Base-by-base conservation (phyloP, 2,113 vertebrate species). In the Lethenteron reissneri region DNA sequence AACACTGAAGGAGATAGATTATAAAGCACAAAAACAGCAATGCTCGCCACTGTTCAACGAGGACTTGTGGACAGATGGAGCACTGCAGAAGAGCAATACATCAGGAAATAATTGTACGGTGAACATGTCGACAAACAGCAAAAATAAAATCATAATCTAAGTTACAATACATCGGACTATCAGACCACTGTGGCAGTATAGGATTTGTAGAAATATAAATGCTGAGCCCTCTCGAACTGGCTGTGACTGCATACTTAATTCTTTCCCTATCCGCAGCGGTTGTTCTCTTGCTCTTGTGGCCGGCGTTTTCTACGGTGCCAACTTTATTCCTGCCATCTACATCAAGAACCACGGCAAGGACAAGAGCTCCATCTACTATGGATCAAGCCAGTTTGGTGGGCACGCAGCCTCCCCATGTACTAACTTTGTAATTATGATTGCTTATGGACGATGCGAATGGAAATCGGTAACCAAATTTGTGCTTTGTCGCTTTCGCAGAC, bases 301-400 rank as follows among this genome's bases (percentile, higher is more conserved):
- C 8, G 90, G 89, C 64, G 76, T 88, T 73, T 74, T 96, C 14
- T 91, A 86, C 0, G 87, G 88, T 12, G 85, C 79, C 15, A 82
- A 83, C 56, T 87, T 90, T 75, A 71, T 84, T 19, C 90, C 88
- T 2, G 78, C 94, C 56, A 82, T 91, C 74, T 91, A 92, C 76
- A 90, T 96, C 72, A 91, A 94, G 79, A 85, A 84, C 75, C 85
- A 84, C 57, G 83, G 84, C 56, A 79, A 78, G 15, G 81, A 75
- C 76, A 84, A 81, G 72, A 84, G 77, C 70, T 86, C 84, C 21
- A 5, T 77, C 0, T 95, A 86, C 15, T 59, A 78, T 12, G 87
- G 87, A 75, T 86, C 90, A 71, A 96, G 88, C 78, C 79, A 86
- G 58, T 85, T 85, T 58, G 87, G 90, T 96, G 79, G 77, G 78